A percentile compares a stretch with the other conserved stretches of the same genome.
phyloP scores from a whole-genome alignment of 64 coral and sea anemone species.

The Montipora capricornis region DNA sequence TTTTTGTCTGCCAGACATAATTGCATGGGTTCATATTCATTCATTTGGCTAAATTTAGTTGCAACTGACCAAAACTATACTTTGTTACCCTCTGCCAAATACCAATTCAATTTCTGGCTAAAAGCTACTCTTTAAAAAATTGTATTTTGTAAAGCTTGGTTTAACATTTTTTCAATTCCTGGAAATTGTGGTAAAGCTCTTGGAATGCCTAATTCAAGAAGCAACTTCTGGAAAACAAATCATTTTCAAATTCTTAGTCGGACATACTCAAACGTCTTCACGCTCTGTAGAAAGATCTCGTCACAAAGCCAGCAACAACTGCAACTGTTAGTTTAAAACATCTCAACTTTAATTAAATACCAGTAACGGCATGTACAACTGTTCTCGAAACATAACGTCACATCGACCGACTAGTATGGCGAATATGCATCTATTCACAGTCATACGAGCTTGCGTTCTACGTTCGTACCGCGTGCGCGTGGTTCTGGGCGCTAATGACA shows the following conservation, averaged over 20 bases:
- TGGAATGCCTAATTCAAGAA: no score
- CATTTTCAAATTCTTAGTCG: neutral
- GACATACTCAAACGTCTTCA: neutral
- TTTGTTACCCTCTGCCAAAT: no score
- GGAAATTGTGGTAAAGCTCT: no score
- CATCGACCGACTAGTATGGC: neutral
- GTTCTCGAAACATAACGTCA: conserved; percentile 6
- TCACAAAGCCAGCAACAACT: neutral
- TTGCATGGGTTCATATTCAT: no score
- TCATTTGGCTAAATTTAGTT: no score
- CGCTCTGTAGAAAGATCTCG: neutral
- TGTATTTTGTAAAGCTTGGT: no score
- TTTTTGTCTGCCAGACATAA: no score
- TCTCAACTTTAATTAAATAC: conserved; percentile 49
- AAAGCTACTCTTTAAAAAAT: no score
- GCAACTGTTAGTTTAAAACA: conserved; percentile 45
- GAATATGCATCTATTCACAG: conserved; percentile 18
- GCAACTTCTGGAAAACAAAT: no score
- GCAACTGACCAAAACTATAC: no score
- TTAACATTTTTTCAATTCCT: no score
- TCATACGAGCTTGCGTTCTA: conserved; percentile 21
- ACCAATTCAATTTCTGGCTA: no score
- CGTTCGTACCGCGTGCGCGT: conserved; percentile 16
- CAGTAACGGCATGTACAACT: conserved; percentile 57
- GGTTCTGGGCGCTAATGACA: conserved; percentile 13